Evolutionary conservation across 2,797 vertebrate species (phyloP), one percentile per base, ranked within the genome.

Genomic region (Cheirogaleus major): DNA sequence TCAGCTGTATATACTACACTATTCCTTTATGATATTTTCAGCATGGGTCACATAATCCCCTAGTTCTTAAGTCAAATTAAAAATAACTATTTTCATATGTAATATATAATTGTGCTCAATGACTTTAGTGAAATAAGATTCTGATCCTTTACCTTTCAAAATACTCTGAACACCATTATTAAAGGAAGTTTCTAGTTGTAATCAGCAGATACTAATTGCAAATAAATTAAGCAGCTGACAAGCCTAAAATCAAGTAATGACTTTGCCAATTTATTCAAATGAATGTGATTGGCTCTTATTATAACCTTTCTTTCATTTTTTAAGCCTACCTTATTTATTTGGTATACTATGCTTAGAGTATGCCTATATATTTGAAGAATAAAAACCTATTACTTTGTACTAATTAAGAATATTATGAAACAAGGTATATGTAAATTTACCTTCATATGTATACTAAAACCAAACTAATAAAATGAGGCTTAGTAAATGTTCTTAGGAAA

Each of bases 81-180:
- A 95, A 91, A 67, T 84, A 93, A 89, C 65, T 80, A 76, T 91
- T 96, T 94, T 92, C 72, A 85, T 73, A 92, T 79, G 48, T 79
- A 92, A 82, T 55, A 95, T 84, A 45, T 84, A 94, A 96, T 72
- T 86, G 18, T 73, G 45, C 50, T n/a, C 63, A 89, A 35, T 43
- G 48, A 82, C 45, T 88, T 88, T 85, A 91, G 73, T 41, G 13
- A 89, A 96, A 63, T 92, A 91, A 81, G 75, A 93, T 57, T 89
- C 69, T 85, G 80, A 95, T 69, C 45, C 13, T 94, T 94, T 89
- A 85, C 70, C 63, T 57, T 94, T 80, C 65, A 94, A 96, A 93
- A 96, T 69, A 90, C 92, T 94, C 83, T 94, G 90, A 75, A 78
- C n/a, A 79, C 43, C 23, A 70, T 81, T 80, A 69, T 76, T 41